These are phyloP conservation scores for Corythornis vintsioides DNA, from an alignment of 2,113 vertebrate genomes.

Conservation along the genomic window DNA sequence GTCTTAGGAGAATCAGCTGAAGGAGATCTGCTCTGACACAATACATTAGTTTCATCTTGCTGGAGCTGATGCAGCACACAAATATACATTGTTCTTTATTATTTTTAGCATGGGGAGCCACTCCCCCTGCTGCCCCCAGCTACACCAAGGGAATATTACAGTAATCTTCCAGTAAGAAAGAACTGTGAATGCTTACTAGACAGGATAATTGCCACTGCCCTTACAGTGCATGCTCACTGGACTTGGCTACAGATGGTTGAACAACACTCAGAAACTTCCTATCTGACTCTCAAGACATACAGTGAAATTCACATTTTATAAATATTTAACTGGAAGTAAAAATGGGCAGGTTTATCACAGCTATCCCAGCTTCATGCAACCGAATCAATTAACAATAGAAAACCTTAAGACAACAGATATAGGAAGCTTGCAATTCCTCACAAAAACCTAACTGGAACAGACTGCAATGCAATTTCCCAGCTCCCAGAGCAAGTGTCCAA, in stretches of 20 bases:
- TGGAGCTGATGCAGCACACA: not conserved
- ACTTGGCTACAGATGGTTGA: constrained; percentile 20
- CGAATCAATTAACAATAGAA: not conserved
- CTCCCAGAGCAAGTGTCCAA: not conserved
- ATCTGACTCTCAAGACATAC: not conserved
- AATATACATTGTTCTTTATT: not conserved
- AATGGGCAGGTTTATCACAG: not conserved
- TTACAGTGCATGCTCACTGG: not conserved
- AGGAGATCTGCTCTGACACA: not conserved
- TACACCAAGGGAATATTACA: not conserved
- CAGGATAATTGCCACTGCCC: constrained; percentile 16
- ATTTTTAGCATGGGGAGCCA: not conserved
- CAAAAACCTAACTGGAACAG: not conserved
- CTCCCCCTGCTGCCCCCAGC: not conserved
- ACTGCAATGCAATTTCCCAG: not conserved
- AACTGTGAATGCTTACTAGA: not conserved
- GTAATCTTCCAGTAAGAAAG: not conserved
- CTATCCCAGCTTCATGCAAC: not conserved
- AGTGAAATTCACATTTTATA: not conserved
- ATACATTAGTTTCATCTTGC: not conserved
- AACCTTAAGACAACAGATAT: not conserved
- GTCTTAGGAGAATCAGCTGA: not conserved
- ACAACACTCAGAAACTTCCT: not conserved
- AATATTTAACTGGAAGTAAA: not conserved
- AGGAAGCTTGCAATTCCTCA: not conserved